A percentile compares a stretch with the other conserved stretches of the same genome.
phyloP scores from a whole-genome alignment of 37 sponge, comb jelly and placozoan species.

The Hexactinellida sp. region DNA sequence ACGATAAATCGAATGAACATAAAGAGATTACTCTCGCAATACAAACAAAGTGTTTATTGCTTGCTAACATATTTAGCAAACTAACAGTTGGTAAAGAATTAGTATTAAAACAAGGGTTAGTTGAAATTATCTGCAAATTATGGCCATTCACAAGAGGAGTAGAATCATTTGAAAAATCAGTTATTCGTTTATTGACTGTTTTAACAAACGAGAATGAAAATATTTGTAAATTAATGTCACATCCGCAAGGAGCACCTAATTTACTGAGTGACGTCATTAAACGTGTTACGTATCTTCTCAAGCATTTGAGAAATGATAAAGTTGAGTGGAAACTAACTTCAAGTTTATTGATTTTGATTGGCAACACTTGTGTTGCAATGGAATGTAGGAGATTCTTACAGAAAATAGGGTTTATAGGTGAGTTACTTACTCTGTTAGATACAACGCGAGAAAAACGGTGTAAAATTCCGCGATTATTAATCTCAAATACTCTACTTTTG shows the following conservation, averaged over 20 bases:
- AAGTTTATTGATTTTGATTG: background rate
- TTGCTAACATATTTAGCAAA: background rate
- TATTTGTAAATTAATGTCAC: background rate
- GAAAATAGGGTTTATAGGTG: background rate
- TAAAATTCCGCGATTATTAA: background rate
- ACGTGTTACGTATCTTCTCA: background rate
- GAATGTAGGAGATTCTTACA: constrained; percentile 8
- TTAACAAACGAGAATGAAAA: background rate
- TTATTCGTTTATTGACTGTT: background rate
- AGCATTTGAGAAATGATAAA: background rate
- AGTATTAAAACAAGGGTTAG: background rate
- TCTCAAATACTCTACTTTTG: background rate
- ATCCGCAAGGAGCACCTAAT: background rate
- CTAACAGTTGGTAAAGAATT: background rate
- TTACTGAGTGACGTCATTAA: background rate
- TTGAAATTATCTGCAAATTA: background rate
- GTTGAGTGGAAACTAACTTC: background rate
- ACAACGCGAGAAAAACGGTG: background rate
- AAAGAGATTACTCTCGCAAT: background rate
- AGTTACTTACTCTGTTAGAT: background rate
- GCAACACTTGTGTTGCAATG: constrained; percentile 10
- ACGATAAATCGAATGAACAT: background rate
- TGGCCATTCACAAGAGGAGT: background rate
- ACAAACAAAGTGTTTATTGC: background rate
- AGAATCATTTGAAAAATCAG: background rate